Conservation (phyloP, 2,888 invertebrate genomes). For the Drosophila quasianomalipes region DNA sequence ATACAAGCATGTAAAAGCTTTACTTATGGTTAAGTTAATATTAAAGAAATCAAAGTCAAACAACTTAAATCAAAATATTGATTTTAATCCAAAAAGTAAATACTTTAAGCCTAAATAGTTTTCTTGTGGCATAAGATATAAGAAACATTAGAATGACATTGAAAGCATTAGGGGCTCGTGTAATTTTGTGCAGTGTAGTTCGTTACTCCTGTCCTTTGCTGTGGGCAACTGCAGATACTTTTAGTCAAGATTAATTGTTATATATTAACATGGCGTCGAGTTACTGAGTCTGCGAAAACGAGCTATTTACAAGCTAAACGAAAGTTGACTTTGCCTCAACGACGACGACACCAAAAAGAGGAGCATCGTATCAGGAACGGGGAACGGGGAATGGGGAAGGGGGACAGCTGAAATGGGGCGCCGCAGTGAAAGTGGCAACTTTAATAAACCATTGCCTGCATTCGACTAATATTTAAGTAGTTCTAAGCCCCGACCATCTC, state of each 20-base stretch:
- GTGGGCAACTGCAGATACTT: slow-evolving; percentile 72
- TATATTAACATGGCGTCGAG: slow-evolving; percentile 83
- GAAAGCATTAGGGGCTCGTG: neutral
- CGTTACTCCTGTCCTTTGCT: slow-evolving; percentile 30
- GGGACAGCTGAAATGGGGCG: neutral
- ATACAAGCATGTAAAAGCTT: neutral
- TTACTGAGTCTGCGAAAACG: slow-evolving; percentile 82
- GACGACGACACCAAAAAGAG: slow-evolving; percentile 27
- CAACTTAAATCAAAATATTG: neutral
- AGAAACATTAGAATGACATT: neutral
- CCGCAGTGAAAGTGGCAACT: slow-evolving; percentile 42
- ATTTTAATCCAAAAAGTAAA: neutral
- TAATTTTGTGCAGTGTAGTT: slow-evolving; percentile 9
- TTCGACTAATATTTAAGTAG: slow-evolving; percentile 67
- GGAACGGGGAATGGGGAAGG: too few species aligned
- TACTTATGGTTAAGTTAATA: neutral
- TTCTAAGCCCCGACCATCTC: slow-evolving; percentile 2
- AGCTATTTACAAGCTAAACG: slow-evolving; percentile 84
- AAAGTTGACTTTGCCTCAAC: slow-evolving; percentile 80
- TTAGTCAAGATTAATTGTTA: slow-evolving; percentile 84
- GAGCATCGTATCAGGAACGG: neutral
- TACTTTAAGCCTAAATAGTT: neutral
- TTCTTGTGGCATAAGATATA: neutral
- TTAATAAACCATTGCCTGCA: slow-evolving; percentile 57
- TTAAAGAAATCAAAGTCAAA: neutral